phyloP scores from a whole-genome alignment of 2,797 vertebrate species.

The Toxotes lorentzi region DNA sequence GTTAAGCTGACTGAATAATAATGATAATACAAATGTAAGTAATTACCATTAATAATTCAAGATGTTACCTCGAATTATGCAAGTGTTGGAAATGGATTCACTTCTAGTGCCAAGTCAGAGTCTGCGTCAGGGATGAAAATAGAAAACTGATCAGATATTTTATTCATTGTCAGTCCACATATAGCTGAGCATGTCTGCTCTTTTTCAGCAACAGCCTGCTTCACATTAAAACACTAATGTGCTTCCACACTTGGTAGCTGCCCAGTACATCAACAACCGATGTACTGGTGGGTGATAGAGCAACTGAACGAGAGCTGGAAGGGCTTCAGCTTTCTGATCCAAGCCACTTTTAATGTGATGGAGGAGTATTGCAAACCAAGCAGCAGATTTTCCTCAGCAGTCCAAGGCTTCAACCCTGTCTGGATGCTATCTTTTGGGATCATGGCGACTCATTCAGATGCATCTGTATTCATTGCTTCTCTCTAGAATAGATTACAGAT shows the following conservation, averaged over 20 bases:
- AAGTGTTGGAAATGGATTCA: constrained; percentile 54
- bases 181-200: constrained; percentile 44
- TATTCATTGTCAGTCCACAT: constrained; percentile 54
- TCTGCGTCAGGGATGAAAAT: constrained; percentile 38
- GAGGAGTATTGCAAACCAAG: constrained; percentile 26
- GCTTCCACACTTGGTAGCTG: constrained; percentile 48
- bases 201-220: constrained; percentile 43
- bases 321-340: constrained; percentile 39
- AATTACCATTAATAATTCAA: constrained; percentile 79
- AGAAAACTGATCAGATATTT: constrained; percentile 54
- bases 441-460: constrained; percentile 16
- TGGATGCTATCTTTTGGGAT: constrained; percentile 43
- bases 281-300: constrained; percentile 47
- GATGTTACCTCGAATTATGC: constrained; percentile 47
- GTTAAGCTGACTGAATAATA: constrained; percentile 74
- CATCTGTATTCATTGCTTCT: constrained; percentile 49
- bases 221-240: constrained; percentile 46
- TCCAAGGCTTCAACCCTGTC: constrained; percentile 10
- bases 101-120: constrained; percentile 37
- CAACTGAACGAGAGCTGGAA: constrained; percentile 41
- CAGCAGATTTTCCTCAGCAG: constrained; percentile 29
- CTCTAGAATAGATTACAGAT: constrained; percentile 28
- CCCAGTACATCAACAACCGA: constrained; percentile 41
- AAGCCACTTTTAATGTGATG: constrained; percentile 46
- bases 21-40: constrained; percentile 73